A percentile compares a stretch with the other conserved stretches of the same genome.
These are phyloP conservation scores for Kryptolebias ocellatus DNA, from an alignment of 2,797 vertebrate species.

Conservation along the genomic window DNA sequence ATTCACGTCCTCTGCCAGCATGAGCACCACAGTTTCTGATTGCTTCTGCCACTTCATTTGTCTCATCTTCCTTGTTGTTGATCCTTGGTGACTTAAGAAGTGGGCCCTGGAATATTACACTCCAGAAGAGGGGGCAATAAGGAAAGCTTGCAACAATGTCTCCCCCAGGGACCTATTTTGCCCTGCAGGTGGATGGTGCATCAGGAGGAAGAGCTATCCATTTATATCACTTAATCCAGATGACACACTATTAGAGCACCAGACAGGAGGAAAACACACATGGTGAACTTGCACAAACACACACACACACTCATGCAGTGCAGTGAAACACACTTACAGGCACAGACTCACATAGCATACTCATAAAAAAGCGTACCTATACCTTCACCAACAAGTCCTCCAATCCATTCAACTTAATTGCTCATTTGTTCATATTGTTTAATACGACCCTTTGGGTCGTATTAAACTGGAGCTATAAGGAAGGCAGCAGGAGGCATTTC, in stretches of 20 bases:
- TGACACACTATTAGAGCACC: conserved; percentile 65
- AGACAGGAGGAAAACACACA: conserved; percentile 14
- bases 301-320: neutral
- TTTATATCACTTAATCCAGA: conserved; percentile 79
- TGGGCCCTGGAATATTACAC: conserved; percentile 21
- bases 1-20: conserved; percentile 41
- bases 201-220: conserved; percentile 63
- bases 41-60: conserved; percentile 42
- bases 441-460: neutral
- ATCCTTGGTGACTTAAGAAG: conserved; percentile 34
- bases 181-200: conserved; percentile 62
- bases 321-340: neutral
- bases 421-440: neutral
- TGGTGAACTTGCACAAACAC: conserved; percentile 8
- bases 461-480: neutral
- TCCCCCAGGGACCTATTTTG: conserved; percentile 42
- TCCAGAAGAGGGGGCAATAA: conserved; percentile 10
- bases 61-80: conserved; percentile 40
- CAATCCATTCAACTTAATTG: neutral
- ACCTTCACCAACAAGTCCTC: neutral
- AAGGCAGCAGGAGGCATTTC: neutral
- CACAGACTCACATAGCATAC: conserved; percentile 3
- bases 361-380: neutral
- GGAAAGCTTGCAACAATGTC: neutral
- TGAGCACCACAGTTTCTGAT: conserved; percentile 56